Base-by-base conservation (phyloP, 2,113 vertebrate species). In the Pedetes capensis region DNA sequence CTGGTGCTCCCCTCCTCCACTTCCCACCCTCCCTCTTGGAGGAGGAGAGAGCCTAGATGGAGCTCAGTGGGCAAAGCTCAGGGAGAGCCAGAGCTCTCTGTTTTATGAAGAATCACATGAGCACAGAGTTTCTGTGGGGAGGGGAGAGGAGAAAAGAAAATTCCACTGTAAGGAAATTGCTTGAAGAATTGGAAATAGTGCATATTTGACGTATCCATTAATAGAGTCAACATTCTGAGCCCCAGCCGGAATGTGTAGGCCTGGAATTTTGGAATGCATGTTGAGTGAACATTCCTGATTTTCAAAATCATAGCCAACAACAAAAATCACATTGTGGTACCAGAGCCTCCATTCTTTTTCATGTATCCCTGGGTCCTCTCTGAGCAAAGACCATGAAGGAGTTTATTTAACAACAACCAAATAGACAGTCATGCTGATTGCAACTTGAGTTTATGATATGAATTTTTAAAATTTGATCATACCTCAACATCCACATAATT, bases 161-260 rank as follows among this genome's bases (percentile, higher is more conserved):
- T 92, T 97, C 94, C 92, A 96, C 42, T 94, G 68, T 89, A 95
- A 92, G 64, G 55, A 72, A 89, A 14, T 64, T 72, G 93, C 94
- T 78, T 55, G 84, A 96, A 95, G 78, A 90, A 34, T 71, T 61
- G 75, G 86, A 96, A 96, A 83, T 64, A 71, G 87, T 34, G 76
- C 81, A 0, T 4, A 88, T 94, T 95, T 96, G 88, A 92, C 96
- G 93, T 75, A 76, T 74, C 47, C 53, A 82, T 89, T 47, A 96
- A 97, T 47, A 94, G 63, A 80, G 29, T 57, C 71, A 47, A 25
- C 37, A 0, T 42, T 82, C 76, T 97, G 88, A 92, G 94, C 87
- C 53, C 63, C 29, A 96, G 91, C 96, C 97, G 94, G 87, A 86
- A 63, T 44, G 96, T 89, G 96, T 90, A 98, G 95, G 94, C 91